Conservation (phyloP, 2,888 invertebrate genomes). For the Patella depressa region DNA sequence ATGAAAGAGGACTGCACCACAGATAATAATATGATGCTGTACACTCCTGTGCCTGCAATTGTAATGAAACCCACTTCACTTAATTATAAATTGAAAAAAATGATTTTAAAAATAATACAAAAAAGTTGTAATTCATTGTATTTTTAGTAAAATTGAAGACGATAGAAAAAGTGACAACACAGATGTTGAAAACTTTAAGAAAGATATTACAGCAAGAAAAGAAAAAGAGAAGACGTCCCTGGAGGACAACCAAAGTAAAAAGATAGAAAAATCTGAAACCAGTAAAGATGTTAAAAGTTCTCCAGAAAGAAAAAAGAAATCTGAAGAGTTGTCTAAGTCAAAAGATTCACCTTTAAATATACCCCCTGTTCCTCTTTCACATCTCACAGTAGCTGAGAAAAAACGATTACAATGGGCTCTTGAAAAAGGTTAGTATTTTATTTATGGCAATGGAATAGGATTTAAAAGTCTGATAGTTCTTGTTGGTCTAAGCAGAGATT, state of each 20-base stretch:
- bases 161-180: conserved; percentile 36
- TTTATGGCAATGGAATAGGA: too few species aligned
- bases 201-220: conserved; percentile 9
- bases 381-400: conserved; percentile 78
- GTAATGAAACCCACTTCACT: too few species aligned
- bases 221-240: neutral
- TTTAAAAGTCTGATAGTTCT: too few species aligned
- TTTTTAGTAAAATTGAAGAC: conserved; percentile 1
- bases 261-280: conserved; percentile 28
- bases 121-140: neutral
- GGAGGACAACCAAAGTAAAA: conserved; percentile 25
- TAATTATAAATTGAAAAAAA: too few species aligned
- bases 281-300: conserved; percentile 13
- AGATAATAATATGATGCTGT: too few species aligned
- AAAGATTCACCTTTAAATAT: conserved; percentile 38
- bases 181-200: conserved; percentile 26
- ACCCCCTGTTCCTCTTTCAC: conserved; percentile 53
- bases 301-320: conserved; percentile 8
- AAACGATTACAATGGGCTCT: conserved; percentile 94
- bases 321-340: conserved; percentile 13
- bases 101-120: too few species aligned
- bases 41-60: too few species aligned
- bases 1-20: too few species aligned
- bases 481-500: too few species aligned
- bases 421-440: conserved; percentile 82